Conservation (phyloP, 2,113 vertebrate species). For the Nerophis ophidion region DNA sequence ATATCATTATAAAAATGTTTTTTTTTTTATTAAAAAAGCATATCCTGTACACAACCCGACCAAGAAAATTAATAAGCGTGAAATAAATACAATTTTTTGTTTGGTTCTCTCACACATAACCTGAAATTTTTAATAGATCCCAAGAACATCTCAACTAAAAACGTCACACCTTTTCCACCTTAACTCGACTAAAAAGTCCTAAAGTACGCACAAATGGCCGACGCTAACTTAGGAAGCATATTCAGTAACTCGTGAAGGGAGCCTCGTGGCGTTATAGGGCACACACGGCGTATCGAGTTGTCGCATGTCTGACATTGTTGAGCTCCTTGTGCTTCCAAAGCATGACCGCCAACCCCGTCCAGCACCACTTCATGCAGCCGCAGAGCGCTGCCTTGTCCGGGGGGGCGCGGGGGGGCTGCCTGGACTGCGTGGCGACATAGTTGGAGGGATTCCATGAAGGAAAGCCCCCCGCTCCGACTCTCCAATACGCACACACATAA, state of each 20-base stretch:
- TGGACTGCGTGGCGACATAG: constrained; percentile 45
- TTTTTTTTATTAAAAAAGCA: too few relatives aligned
- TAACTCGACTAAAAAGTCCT: too few relatives aligned
- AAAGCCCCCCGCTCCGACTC: constrained; percentile 17
- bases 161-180: too few relatives aligned
- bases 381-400: constrained; percentile 49
- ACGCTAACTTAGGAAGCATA: too few relatives aligned
- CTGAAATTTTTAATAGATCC: too few relatives aligned
- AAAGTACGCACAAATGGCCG: too few relatives aligned
- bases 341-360: constrained; percentile 14
- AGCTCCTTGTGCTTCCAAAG: background rate
- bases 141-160: too few relatives aligned
- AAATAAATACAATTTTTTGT: too few relatives aligned
- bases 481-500: constrained; percentile 33
- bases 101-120: too few relatives aligned
- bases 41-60: too few relatives aligned
- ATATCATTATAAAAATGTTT: too few relatives aligned
- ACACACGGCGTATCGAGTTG: background rate
- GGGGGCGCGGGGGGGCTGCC: constrained; percentile 33
- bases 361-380: constrained; percentile 23
- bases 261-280: background rate
- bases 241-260: background rate
- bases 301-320: background rate
- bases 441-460: constrained; percentile 45
- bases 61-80: too few relatives aligned